Evolutionary conservation across 2,113 vertebrate species (phyloP).

Genomic region (Solea solea): DNA sequence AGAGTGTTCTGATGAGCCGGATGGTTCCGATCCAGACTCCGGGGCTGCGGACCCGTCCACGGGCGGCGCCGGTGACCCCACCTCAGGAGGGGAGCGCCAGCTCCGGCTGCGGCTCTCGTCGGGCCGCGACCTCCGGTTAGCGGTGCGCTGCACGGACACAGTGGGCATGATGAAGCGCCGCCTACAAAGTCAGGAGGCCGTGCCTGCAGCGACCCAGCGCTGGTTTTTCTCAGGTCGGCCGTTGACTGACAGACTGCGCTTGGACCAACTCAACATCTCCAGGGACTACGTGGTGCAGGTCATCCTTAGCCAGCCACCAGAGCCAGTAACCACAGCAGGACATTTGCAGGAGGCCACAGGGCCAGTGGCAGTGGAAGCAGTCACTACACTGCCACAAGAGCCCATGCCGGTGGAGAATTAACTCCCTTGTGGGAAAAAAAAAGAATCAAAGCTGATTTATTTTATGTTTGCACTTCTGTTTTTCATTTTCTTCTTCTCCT

Average conservation of each 20-base stretch:
- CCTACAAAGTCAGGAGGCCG: constrained; percentile 89
- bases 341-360: constrained; percentile 74
- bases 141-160: constrained; percentile 91
- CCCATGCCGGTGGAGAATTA: constrained; percentile 90
- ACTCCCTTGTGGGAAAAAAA: constrained; percentile 57
- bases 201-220: constrained; percentile 88
- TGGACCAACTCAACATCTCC: constrained; percentile 98
- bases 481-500: background rate
- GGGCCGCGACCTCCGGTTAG: constrained; percentile 91
- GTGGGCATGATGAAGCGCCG: constrained; percentile 97
- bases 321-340: constrained; percentile 73
- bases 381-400: constrained; percentile 75
- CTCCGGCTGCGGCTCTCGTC: constrained; percentile 95
- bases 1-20: constrained; percentile 90
- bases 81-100: constrained; percentile 91
- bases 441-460: constrained; percentile 24
- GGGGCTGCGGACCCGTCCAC: constrained; percentile 60
- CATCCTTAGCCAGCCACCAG: constrained; percentile 94
- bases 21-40: constrained; percentile 81
- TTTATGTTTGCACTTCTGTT: constrained; percentile 23
- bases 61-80: constrained; percentile 84
- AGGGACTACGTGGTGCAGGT: constrained; percentile 99
- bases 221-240: constrained; percentile 99
- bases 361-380: constrained; percentile 67
- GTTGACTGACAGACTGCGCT: constrained; percentile 94